Conservation (phyloP, 2,113 vertebrate species). For the Chamaea fasciata region DNA sequence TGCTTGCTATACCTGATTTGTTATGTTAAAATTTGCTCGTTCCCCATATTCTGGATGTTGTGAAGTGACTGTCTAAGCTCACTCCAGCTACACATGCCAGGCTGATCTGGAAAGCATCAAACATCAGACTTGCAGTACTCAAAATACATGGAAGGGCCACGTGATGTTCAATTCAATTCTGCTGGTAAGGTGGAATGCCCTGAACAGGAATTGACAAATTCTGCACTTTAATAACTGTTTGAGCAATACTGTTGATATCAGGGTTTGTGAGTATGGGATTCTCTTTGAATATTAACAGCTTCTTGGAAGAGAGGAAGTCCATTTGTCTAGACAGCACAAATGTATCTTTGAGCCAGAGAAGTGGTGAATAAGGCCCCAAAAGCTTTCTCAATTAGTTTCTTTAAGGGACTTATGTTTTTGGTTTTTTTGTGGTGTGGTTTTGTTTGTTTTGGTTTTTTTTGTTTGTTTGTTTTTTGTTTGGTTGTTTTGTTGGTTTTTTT, state of each 20-base stretch:
- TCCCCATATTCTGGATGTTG: neutral
- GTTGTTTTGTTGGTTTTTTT: no score
- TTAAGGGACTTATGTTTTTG: neutral
- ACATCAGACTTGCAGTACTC: neutral
- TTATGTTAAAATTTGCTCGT: neutral
- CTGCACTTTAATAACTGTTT: neutral
- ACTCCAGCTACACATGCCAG: no score
- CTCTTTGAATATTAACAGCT: neutral
- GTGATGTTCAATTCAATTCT: neutral
- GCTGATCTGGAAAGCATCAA: neutral
- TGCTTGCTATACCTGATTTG: neutral
- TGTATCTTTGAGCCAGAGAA: neutral
- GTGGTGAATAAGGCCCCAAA: neutral
- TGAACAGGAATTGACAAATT: neutral
- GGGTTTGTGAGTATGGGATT: neutral
- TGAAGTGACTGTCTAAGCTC: neutral
- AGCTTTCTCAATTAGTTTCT: neutral
- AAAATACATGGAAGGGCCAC: neutral
- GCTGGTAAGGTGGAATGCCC: neutral
- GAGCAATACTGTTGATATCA: neutral
- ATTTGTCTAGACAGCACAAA: neutral
- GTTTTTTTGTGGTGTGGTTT: no score
- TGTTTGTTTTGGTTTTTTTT: no score
- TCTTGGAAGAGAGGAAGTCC: neutral
- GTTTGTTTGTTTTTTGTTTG: neutral